Evolutionary conservation across 92 coral and sea anemone genomes (phyloP), one percentile per base, ranked within the genome.

Genomic region (Epizoanthus stellaris): DNA sequence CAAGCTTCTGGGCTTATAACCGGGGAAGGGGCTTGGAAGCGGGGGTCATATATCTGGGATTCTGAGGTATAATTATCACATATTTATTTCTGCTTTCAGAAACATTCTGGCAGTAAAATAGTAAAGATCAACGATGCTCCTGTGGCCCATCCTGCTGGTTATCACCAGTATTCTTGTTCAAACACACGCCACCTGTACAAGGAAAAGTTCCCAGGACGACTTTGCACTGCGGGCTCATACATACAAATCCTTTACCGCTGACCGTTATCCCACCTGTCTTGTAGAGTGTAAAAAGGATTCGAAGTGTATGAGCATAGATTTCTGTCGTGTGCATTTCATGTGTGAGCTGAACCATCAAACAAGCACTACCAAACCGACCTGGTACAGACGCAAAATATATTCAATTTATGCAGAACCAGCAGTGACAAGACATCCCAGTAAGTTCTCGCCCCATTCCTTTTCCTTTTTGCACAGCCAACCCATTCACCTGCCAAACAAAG

Each of bases 261-360:
- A 71, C 16, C 10, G 76, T 43, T 71, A 16, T 10, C 12, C 5
- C 11, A 45, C 76, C 0, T 71, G 76, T 5, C 10, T 17, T 19
- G 36, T 6, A 19, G 76, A 43, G 58, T 71, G 76, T 45, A 17
- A 8, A 25, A 71, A 19, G 17, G 59, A 45, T 71, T 23, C 47
- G 58, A 45, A 71, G 25, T 71, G 76, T 34, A 71, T 71, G 76
- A 71, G 76, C 54, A 5, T 71, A 5, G 40, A 71, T 17, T 71
- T 71, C 58, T 71, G 76, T 57, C 76, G 43, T n/a, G 20, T 71
- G 5, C 76, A 72, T 19, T 49, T 49, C 8, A 72, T 19, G 2
- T 72, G 77, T 49, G 60, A 72, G 53, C 34, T 72, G 61, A 72
- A 20, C 57, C 61, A 72, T 72, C 77, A 72, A 72, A 72, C 77